phyloP scores from a whole-genome alignment of 2,888 invertebrate genomes.

The Drosophila birchii region DNA sequence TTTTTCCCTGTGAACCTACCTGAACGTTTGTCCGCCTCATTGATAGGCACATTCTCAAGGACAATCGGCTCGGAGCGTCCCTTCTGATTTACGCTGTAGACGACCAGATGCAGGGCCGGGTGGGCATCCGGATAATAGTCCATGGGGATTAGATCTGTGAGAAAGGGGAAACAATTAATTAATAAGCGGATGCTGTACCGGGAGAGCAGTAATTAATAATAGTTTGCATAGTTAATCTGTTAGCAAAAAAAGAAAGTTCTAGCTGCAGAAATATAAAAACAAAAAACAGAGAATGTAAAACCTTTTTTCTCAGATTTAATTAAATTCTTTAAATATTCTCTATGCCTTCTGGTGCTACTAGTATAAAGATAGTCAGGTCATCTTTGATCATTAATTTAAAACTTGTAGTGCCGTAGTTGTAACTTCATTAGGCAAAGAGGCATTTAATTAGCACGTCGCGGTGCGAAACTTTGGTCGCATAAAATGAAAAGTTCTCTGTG shows the following conservation, averaged over 20 bases:
- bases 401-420: slow-evolving; percentile 53
- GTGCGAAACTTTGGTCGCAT: slow-evolving; percentile 66
- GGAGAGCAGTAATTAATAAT: slow-evolving; percentile 6
- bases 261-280: not conserved
- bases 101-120: slow-evolving; percentile 90
- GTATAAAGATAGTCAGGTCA: slow-evolving; percentile 33
- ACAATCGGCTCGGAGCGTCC: slow-evolving; percentile 93
- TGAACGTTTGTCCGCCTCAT: slow-evolving; percentile 93
- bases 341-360: not conserved
- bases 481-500: slow-evolving; percentile 63
- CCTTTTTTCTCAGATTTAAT: not conserved
- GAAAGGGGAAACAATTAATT: slow-evolving; percentile 6
- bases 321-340: not conserved
- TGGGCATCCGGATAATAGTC: slow-evolving; percentile 85
- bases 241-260: not conserved
- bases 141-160: slow-evolving; percentile 84
- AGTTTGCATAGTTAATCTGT: not conserved
- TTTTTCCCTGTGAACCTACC: slow-evolving; percentile 86
- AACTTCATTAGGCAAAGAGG: slow-evolving; percentile 78
- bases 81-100: slow-evolving; percentile 93
- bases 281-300: not conserved
- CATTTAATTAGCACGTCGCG: slow-evolving; percentile 78
- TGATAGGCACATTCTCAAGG: slow-evolving; percentile 93
- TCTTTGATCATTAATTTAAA: slow-evolving; percentile 72
- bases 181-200: not conserved